A percentile compares a stretch with the other conserved stretches of the same genome.
Conservation (phyloP, 2,888 invertebrate genomes). For the Sarcophaga rosellei region DNA sequence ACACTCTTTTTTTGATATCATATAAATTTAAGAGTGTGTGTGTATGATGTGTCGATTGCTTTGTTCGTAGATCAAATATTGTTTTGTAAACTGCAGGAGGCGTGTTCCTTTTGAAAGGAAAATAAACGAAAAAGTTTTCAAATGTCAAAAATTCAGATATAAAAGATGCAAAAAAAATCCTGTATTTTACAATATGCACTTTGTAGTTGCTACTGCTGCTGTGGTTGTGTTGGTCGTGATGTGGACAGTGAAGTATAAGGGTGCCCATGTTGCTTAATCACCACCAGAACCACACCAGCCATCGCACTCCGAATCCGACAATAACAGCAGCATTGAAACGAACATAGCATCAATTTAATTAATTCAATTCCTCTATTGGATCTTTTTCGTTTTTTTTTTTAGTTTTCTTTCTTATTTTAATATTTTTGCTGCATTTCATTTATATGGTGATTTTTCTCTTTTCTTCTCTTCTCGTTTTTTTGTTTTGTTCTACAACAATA, state of each 20-base stretch:
- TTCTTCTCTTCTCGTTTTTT: slow-evolving; percentile 17
- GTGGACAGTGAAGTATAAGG: slow-evolving; percentile 11
- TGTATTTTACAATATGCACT: slow-evolving; percentile 12
- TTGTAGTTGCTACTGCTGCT: neutral
- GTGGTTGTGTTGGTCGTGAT: slow-evolving; percentile 34
- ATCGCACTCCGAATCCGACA: slow-evolving; percentile 4
- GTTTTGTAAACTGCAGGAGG: slow-evolving; percentile 22
- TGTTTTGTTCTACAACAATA: slow-evolving; percentile 18
- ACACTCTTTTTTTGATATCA: too few relatives aligned
- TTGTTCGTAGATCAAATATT: slow-evolving; percentile 18
- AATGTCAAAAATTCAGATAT: slow-evolving; percentile 7
- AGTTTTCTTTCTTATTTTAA: slow-evolving; percentile 5
- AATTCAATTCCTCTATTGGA: slow-evolving; percentile 54
- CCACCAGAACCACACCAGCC: slow-evolving; percentile 4
- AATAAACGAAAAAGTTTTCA: neutral
- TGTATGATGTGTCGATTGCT: neutral
- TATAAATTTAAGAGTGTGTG: neutral
- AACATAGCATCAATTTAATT: slow-evolving; percentile 59
- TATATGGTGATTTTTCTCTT: slow-evolving; percentile 23
- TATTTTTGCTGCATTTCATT: slow-evolving; percentile 12
- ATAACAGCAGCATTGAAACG: neutral
- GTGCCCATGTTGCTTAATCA: slow-evolving; percentile 26
- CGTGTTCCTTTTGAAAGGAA: neutral
- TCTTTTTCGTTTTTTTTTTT: slow-evolving; percentile 4
- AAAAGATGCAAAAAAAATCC: neutral